Evolutionary conservation across 2,888 invertebrate genomes (phyloP), one percentile per base, ranked within the genome.

Genomic region (Calameuta filiformis): DNA sequence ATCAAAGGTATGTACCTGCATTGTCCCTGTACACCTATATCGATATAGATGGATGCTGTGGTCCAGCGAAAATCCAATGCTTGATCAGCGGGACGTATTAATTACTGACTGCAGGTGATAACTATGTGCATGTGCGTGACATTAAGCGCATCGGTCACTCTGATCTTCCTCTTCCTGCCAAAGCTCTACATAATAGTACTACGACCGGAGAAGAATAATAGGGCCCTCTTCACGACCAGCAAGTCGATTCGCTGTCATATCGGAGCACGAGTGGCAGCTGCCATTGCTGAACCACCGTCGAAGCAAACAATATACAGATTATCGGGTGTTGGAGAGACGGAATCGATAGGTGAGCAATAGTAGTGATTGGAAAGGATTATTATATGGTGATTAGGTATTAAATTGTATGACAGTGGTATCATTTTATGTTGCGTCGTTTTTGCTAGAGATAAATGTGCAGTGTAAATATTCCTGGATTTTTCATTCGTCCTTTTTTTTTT

Each of bases 111-210:
- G 23, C 80, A 89, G 89, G 87, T 87, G 76, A 85, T 88, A 73
- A 88, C 88, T 56, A 88, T 89, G 93, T 95, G 95, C 86, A 93
- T 96, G 91, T 95, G 95, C 87, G 94, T 95, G 74, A 95, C 94
- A n/a, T 92, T 96, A 76, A 95, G 95, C 86, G 96, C 96, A 11
- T 93, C 94, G 85, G 95, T 96, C 11, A 95, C 95, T 71, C 93
- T 96, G 87, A 92, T 94, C 75, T 94, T 95, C 75, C 93, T 96
- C 78, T 96, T 96, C 91, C 93, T 95, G 81, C 96, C 96, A 3
- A 95, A 96, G 91, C 91, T 96, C 73, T 96, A 95, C 91, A 95
- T 96, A 86, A 96, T 96, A 82, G 89, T 96, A 69, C 93, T 95
- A 85, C 93, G 94, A 79, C 96, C 96, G 6, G 95, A 96, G 91